Evolutionary conservation across 2,797 vertebrate genomes (phyloP).

Genomic region (Crax fasciolata): DNA sequence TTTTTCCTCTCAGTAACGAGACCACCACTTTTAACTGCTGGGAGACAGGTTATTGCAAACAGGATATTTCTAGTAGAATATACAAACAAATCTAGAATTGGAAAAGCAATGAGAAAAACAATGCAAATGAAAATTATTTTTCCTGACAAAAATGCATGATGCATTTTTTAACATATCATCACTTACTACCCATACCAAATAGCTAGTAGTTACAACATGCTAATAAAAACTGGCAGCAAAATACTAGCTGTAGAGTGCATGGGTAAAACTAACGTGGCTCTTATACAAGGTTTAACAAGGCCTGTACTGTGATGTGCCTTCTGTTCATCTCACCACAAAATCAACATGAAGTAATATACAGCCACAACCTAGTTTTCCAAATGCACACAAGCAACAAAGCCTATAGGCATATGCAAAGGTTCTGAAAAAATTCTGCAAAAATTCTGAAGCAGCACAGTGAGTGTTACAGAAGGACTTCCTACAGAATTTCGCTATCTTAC

Average conservation of each 20-base stretch:
- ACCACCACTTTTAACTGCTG: neutral
- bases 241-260: neutral
- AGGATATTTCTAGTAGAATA: neutral
- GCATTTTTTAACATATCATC: neutral
- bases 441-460: neutral
- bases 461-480: neutral
- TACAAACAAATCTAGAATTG: neutral
- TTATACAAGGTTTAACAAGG: neutral
- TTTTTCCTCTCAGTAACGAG: neutral
- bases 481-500: neutral
- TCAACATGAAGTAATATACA: neutral
- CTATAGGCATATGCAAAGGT: neutral
- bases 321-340: neutral
- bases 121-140: neutral
- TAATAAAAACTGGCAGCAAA: constrained; percentile 2
- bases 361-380: neutral
- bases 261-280: neutral
- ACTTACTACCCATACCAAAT: neutral
- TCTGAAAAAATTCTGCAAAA: neutral
- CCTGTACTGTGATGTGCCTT: neutral
- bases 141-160: neutral
- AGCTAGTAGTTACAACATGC: neutral
- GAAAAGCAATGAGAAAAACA: neutral
- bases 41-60: neutral
- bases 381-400: neutral